Evolutionary conservation across 2,888 invertebrate genomes (phyloP).

Genomic region (Drosophila recens): DNA sequence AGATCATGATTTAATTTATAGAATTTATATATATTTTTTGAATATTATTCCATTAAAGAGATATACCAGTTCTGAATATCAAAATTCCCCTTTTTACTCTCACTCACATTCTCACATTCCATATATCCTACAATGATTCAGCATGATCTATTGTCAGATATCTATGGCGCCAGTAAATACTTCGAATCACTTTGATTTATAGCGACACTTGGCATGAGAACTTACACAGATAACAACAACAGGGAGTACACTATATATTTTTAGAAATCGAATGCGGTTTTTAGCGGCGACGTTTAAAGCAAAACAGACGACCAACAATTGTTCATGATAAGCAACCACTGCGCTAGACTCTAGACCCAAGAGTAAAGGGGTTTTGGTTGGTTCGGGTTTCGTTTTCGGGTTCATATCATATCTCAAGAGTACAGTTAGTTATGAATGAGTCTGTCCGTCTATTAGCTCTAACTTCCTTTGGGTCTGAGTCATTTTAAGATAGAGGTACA

Average conservation of each 20-base stretch:
- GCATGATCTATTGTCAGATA: conserved; percentile 11
- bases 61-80: not conserved
- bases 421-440: conserved; percentile 44
- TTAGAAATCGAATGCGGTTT: conserved; percentile 13
- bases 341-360: conserved; percentile 12
- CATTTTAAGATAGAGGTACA: conserved; percentile 12
- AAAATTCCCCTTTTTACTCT: not conserved
- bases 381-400: not conserved
- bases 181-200: conserved; percentile 17
- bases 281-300: conserved; percentile 13
- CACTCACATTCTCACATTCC: not conserved
- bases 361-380: conserved; percentile 1
- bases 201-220: conserved; percentile 20
- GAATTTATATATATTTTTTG: not conserved
- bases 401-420: conserved; percentile 23
- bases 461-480: conserved; percentile 31
- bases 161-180: conserved; percentile 28
- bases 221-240: conserved; percentile 28
- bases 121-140: conserved; percentile 3
- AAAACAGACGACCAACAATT: not conserved
- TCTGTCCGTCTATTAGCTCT: conserved; percentile 5
- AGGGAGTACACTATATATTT: conserved; percentile 4
- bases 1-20: not conserved
- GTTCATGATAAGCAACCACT: conserved; percentile 26
- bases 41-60: not conserved